Evolutionary conservation across 2,113 vertebrate species (phyloP).

Genomic region (Pollachius pollachius): DNA sequence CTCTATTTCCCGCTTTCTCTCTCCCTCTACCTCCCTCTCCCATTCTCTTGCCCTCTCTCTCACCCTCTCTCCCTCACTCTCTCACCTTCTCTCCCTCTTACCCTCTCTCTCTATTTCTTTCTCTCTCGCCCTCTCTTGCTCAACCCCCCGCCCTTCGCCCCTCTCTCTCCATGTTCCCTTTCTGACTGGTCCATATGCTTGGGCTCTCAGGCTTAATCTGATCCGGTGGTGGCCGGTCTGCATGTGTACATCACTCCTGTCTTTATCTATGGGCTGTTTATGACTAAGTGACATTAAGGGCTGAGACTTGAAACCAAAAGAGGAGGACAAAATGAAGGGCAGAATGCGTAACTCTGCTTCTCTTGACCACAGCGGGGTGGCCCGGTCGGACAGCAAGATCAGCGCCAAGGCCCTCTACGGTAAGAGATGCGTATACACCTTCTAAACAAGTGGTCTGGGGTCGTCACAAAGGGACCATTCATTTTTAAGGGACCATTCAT

Average conservation of each 20-base stretch:
- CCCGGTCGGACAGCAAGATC: constrained; percentile 78
- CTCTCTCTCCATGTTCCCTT: constrained; percentile 28
- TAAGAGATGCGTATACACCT: constrained; percentile 44
- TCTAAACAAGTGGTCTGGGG: no score
- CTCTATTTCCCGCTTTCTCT: constrained; percentile 11
- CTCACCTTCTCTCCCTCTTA: constrained; percentile 14
- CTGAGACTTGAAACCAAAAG: neutral
- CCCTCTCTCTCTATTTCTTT: constrained; percentile 4
- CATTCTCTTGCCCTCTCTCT: constrained; percentile 6
- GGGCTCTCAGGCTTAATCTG: constrained; percentile 62
- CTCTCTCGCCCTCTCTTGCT: constrained; percentile 8
- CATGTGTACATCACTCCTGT: constrained; percentile 18
- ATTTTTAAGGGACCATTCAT: no score
- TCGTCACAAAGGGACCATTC: no score
- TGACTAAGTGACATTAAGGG: neutral
- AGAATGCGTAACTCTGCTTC: constrained; percentile 56
- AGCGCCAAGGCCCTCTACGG: constrained; percentile 80
- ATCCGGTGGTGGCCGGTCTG: constrained; percentile 39
- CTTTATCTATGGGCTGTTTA: neutral
- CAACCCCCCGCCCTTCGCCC: constrained; percentile 36
- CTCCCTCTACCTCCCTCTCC: neutral
- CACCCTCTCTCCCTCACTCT: constrained; percentile 1
- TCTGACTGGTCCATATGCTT: constrained; percentile 58
- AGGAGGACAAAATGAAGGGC: constrained; percentile 63
- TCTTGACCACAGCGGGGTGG: constrained; percentile 75